Evolutionary conservation across 1,140 invertebrate species (phyloP), one percentile per base, ranked within the genome.

Genomic region (Ectropis grisescens): DNA sequence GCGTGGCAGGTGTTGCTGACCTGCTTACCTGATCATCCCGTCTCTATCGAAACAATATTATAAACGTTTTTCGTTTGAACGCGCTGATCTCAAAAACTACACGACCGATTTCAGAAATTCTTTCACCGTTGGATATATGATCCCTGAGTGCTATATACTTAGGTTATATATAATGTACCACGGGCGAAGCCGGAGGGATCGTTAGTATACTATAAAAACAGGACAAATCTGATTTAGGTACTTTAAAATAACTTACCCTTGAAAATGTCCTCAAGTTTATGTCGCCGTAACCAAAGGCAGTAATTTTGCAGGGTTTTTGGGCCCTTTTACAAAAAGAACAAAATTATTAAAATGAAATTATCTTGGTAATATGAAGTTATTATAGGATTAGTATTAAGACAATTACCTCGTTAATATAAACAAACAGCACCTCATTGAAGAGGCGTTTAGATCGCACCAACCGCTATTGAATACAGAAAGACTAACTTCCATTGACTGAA

Each of bases 251-350:
- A n/a, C n/a, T n/a, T 9, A 22, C 19, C 19, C 9, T 22, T 5
- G 19, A 29, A 34, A 42, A 51, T 1, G 39, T 29, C 11, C 2
- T 33, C 11, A 51, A 23, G 34, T 51, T 51, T 9, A 51, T 29
- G 13, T 43, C 42, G 8, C 42, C 24, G 30, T 37, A 51, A 3
- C 33, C 33, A 16, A 29, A 39, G 13, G 48, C 48, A 19, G 48
- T 46, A 13, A 51, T 24, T 23, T 42, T 46, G 23, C 48, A 51
- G 0, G 48, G 36, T 23, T 39, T 51, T 29, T 36, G 36, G 7
- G 42, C 29, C 13, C 48, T 51, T 26, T 13, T 40, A 41, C 14
- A 32, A 28, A 37, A 2, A 11, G n/a, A 29, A 13, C 34, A 24
- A 13, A 22, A 4, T 22, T 22, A 22, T 22, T 5, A 4, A 22